These are phyloP conservation scores for Knipowitschia caucasica DNA, from an alignment of 2,797 vertebrate species.

Conservation along the genomic window DNA sequence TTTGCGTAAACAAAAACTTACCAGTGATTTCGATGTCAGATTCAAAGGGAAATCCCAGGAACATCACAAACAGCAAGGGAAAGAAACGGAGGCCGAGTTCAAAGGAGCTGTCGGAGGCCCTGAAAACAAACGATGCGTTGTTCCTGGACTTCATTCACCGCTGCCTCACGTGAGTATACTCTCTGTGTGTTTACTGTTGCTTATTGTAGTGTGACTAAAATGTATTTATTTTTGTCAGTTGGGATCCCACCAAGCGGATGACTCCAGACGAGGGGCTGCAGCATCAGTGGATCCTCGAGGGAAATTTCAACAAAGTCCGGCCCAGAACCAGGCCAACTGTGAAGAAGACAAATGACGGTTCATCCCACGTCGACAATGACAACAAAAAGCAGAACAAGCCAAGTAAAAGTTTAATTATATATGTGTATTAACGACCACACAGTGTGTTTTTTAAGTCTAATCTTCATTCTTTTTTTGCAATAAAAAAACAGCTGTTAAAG, in stretches of 20 bases:
- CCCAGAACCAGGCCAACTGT: slow-evolving; percentile 65
- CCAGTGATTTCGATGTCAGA: slow-evolving; percentile 66
- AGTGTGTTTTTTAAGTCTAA: background rate
- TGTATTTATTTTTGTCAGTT: slow-evolving; percentile 56
- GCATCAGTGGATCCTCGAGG: slow-evolving; percentile 88
- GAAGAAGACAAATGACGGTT: slow-evolving; percentile 69
- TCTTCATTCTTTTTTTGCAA: background rate
- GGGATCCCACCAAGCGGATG: slow-evolving; percentile 89
- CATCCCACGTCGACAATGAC: slow-evolving; percentile 45
- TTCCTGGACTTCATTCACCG: slow-evolving; percentile 89
- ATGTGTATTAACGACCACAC: background rate
- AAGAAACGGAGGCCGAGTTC: slow-evolving; percentile 85
- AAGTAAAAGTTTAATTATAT: slow-evolving; percentile 35
- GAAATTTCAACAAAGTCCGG: slow-evolving; percentile 72
- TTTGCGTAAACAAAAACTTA: background rate
- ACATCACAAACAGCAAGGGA: slow-evolving; percentile 87
- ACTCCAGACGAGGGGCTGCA: slow-evolving; percentile 87
- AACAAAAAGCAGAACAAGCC: slow-evolving; percentile 51
- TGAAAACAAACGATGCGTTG: slow-evolving; percentile 83
- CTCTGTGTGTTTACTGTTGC: background rate
- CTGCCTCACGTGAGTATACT: slow-evolving; percentile 82
- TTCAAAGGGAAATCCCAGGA: slow-evolving; percentile 88
- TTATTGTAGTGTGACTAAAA: background rate
- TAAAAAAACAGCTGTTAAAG: background rate
- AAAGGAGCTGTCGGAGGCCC: slow-evolving; percentile 80